A percentile compares a stretch with the other conserved stretches of the same genome.
These are phyloP conservation scores for Chionomys nivalis DNA, from an alignment of 2,113 vertebrate genomes.

Conservation along the genomic window DNA sequence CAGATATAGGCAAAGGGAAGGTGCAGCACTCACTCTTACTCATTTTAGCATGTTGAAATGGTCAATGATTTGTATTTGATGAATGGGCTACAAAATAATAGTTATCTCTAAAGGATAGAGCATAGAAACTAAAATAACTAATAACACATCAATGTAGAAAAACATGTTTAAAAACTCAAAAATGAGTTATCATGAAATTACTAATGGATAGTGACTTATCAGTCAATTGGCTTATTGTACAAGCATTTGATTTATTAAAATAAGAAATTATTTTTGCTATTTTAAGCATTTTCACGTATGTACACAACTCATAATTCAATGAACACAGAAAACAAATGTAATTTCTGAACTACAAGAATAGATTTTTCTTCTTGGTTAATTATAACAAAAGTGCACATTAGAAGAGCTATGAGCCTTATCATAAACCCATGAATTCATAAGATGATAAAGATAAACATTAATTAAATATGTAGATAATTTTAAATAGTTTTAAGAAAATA, in stretches of 20 bases:
- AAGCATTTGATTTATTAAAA: slow-evolving; percentile 1
- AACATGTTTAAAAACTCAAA: slow-evolving; percentile 27
- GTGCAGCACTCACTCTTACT: neutral
- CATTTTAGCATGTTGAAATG: slow-evolving; percentile 31
- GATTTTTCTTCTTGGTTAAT: neutral
- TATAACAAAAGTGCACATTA: neutral
- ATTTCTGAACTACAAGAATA: neutral
- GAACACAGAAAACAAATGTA: neutral
- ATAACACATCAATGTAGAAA: neutral
- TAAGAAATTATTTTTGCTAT: neutral
- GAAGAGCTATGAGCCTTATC: neutral
- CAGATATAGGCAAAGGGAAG: neutral
- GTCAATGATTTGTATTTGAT: neutral
- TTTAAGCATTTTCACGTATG: neutral
- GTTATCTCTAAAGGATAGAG: neutral
- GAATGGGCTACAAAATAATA: neutral
- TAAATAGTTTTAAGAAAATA: neutral
- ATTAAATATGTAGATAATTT: neutral
- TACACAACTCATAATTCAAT: slow-evolving; percentile 12
- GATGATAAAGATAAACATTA: neutral
- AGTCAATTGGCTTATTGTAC: neutral
- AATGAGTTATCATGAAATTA: slow-evolving; percentile 29
- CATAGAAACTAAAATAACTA: neutral
- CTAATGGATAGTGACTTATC: neutral
- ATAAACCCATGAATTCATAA: neutral